These are phyloP conservation scores for Bradypodion pumilum DNA, from an alignment of 2,797 vertebrate genomes.

Conservation along the genomic window DNA sequence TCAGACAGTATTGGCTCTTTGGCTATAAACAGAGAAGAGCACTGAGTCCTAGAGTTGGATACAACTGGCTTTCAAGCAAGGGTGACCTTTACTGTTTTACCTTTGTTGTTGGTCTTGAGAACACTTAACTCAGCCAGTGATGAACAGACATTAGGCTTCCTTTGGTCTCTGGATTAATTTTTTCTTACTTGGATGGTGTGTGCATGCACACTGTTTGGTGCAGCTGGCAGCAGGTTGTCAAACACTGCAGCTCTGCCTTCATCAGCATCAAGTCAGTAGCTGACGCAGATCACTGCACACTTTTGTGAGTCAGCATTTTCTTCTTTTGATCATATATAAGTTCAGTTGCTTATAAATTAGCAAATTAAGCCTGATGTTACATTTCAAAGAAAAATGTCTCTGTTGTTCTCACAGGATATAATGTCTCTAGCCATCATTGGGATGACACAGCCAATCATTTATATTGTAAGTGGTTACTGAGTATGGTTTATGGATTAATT, in stretches of 20 bases:
- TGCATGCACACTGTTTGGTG: not conserved
- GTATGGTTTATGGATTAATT: constrained; percentile 25
- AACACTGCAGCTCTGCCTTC: not conserved
- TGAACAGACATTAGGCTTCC: not conserved
- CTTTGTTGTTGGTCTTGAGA: not conserved
- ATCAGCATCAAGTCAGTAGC: not conserved
- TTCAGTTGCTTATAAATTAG: constrained; percentile 13
- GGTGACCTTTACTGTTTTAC: no score
- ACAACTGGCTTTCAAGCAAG: no score
- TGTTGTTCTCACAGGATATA: not conserved
- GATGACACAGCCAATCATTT: constrained; percentile 15
- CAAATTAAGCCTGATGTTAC: constrained; percentile 5
- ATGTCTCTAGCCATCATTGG: not conserved
- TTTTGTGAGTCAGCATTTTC: not conserved
- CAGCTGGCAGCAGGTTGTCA: not conserved
- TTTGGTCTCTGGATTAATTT: not conserved
- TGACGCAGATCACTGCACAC: constrained; percentile 14
- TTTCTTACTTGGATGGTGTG: fast-evolving
- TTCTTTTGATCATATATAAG: not conserved
- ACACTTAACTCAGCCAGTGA: not conserved
- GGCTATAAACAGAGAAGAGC: no score
- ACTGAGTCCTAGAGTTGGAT: no score
- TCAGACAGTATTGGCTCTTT: no score
- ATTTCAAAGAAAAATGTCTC: constrained; percentile 12
- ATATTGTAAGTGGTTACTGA: constrained; percentile 17